Conservation (phyloP, 2,113 vertebrate species). For the Ictalurus furcatus region DNA sequence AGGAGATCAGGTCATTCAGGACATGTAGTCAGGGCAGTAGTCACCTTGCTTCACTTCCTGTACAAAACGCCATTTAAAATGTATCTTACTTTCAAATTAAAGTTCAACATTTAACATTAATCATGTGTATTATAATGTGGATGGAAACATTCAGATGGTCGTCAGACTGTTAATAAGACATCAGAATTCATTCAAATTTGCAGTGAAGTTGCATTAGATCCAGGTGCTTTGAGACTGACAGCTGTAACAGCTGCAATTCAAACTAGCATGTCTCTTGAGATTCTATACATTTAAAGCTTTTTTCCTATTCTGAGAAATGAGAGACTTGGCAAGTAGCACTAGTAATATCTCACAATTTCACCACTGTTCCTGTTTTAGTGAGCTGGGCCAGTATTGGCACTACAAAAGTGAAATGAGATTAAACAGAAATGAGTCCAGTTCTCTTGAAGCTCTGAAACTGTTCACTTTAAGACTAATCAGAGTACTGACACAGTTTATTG, state of each 20-base stretch:
- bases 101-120: not conserved
- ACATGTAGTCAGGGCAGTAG: not conserved
- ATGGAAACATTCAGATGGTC: not conserved
- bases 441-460: not conserved
- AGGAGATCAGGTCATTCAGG: constrained; percentile 21
- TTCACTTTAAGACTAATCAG: not conserved
- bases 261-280: not conserved
- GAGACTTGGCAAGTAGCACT: not conserved
- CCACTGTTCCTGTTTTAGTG: not conserved
- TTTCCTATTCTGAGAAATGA: not conserved
- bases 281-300: constrained; percentile 7
- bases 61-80: not conserved
- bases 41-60: not conserved
- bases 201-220: not conserved
- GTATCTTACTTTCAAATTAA: not conserved
- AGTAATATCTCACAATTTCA: constrained; percentile 13
- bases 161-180: not conserved
- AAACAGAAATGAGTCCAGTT: not conserved
- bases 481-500: not conserved
- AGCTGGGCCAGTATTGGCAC: not conserved
- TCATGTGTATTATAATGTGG: not conserved
- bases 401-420: not conserved
- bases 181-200: constrained; percentile 4
- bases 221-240: not conserved
- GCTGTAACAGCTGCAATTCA: constrained; percentile 8